Evolutionary conservation across 1,140 invertebrate genomes (phyloP).

Genomic region (Lordiphosa stackelbergi): DNA sequence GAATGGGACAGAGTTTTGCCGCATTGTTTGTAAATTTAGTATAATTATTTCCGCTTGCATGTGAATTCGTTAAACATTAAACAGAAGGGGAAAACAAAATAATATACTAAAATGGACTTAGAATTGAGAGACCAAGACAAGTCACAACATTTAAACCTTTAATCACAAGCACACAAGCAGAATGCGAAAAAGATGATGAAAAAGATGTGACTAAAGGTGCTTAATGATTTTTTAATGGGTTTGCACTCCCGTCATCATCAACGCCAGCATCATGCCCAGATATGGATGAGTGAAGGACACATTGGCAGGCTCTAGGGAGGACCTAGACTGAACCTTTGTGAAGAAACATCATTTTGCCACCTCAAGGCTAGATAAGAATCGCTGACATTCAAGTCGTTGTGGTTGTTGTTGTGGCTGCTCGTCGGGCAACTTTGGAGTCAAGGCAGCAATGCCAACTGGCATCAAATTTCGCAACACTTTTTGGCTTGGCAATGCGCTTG

Average conservation of each 20-base stretch:
- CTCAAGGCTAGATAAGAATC: constrained; percentile 26
- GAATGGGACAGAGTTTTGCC: background rate
- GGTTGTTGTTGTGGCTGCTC: background rate
- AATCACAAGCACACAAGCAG: constrained; percentile 4
- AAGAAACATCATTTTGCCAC: constrained; percentile 20
- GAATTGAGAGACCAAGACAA: constrained; percentile 11
- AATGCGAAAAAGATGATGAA: constrained; percentile 22
- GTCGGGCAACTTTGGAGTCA: constrained; percentile 35
- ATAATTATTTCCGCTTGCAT: constrained; percentile 67
- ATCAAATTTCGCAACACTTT: constrained; percentile 39
- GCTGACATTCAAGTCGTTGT: constrained; percentile 48
- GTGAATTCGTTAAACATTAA: constrained; percentile 24
- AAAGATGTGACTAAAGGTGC: constrained; percentile 7
- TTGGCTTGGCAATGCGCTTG: constrained; percentile 14
- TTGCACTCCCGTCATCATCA: constrained; percentile 12
- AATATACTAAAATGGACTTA: constrained; percentile 8
- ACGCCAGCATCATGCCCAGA: constrained; percentile 1
- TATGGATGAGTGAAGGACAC: constrained; percentile 16
- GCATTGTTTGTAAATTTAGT: constrained; percentile 40
- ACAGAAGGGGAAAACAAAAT: too few species aligned
- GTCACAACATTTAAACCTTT: constrained; percentile 29
- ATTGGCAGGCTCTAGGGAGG: background rate
- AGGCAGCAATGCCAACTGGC: constrained; percentile 19
- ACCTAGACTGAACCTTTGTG: constrained; percentile 6
- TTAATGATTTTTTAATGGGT: constrained; percentile 36